Evolutionary conservation across 2,797 vertebrate species (phyloP).

Genomic region (Trichosurus vulpecula): DNA sequence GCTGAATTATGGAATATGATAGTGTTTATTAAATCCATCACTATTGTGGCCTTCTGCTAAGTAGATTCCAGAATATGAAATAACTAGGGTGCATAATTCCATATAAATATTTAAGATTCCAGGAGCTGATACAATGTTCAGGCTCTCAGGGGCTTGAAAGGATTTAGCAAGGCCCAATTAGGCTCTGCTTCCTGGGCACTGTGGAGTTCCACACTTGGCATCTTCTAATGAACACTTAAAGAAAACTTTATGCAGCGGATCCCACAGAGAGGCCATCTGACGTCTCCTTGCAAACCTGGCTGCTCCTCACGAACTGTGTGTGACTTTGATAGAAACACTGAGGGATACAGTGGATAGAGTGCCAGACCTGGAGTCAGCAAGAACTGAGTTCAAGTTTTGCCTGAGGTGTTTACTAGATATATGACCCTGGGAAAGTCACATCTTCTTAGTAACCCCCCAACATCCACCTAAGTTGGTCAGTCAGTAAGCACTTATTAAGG

Average conservation of each 20-base stretch:
- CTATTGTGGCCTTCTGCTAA: conserved; percentile 78
- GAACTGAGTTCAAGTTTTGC: background rate
- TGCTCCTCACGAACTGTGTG: background rate
- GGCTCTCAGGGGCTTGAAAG: conserved; percentile 75
- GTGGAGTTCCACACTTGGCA: conserved; percentile 14
- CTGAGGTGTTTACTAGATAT: background rate
- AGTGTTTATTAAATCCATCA: conserved; percentile 84
- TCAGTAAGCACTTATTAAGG: background rate
- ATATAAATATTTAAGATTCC: conserved; percentile 88
- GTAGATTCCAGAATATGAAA: conserved; percentile 84
- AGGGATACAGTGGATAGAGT: background rate
- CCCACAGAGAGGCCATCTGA: background rate
- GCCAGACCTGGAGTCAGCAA: background rate
- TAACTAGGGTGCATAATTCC: conserved; percentile 86
- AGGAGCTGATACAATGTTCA: conserved; percentile 78
- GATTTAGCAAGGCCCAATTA: conserved; percentile 68
- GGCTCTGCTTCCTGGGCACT: conserved; percentile 54
- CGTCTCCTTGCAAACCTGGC: background rate
- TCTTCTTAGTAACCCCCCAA: background rate
- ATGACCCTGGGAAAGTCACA: background rate
- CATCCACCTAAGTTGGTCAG: background rate
- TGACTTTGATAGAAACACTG: background rate
- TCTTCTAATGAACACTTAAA: conserved; percentile 4
- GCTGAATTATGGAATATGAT: conserved; percentile 83
- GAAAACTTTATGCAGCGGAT: background rate